Percentiles rank a stretch among this genome's conserved stretches.
Evolutionary conservation across 30 jellyfish, hydroid and myxozoan species (phyloP).

Genomic region (Rhopilema esculentum): DNA sequence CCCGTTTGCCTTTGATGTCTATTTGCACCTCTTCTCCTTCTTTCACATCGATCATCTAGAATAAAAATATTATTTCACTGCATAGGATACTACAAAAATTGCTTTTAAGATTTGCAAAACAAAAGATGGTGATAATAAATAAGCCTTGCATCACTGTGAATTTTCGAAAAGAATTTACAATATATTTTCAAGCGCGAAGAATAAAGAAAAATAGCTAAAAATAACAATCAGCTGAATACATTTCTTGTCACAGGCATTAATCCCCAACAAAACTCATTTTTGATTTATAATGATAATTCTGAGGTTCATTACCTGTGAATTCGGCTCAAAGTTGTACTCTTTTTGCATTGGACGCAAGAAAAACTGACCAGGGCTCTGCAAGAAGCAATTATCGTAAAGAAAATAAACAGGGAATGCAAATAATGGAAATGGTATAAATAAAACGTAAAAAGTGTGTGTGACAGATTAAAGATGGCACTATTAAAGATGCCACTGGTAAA

Average conservation of each 20-base stretch:
- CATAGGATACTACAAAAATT: background rate
- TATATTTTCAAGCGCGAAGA: background rate
- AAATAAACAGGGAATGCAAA: background rate
- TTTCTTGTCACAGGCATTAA: too few relatives aligned
- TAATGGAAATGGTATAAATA: too few relatives aligned
- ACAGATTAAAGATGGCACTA: too few relatives aligned
- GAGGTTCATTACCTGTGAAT: slow-evolving; percentile 64
- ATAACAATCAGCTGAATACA: too few relatives aligned
- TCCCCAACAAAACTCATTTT: background rate
- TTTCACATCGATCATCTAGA: slow-evolving; percentile 78
- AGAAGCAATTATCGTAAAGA: background rate
- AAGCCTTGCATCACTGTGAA: too few relatives aligned
- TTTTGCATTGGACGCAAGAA: slow-evolving; percentile 94
- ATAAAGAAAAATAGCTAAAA: background rate
- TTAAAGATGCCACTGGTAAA: too few relatives aligned
- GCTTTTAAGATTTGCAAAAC: background rate
- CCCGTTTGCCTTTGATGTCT: slow-evolving; percentile 77
- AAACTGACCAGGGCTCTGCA: slow-evolving; percentile 93
- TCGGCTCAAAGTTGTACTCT: slow-evolving; percentile 89
- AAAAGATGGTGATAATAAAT: too few relatives aligned
- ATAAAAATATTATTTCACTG: background rate
- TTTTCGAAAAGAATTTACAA: background rate
- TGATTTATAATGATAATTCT: background rate
- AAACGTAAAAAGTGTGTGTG: too few relatives aligned
- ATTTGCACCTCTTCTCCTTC: slow-evolving; percentile 85